These are phyloP conservation scores for Cryptophagus acutangulus DNA, from an alignment of 2,888 invertebrate genomes.

Conservation along the genomic window DNA sequence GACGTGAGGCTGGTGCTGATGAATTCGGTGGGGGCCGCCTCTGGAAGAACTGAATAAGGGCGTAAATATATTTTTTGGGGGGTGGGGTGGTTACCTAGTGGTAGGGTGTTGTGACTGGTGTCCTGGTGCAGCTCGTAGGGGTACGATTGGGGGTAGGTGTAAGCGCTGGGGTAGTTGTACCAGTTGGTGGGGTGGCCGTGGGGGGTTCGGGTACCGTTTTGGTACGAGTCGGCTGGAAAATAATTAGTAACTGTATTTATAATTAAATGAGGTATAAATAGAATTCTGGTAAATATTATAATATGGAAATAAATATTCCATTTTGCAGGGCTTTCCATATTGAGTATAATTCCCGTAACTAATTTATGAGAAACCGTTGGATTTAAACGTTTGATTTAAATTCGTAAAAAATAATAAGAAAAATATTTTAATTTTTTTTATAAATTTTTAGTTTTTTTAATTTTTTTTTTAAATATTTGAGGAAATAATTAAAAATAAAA, in stretches of 20 bases:
- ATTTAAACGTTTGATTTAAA: too few species aligned
- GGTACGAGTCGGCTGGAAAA: constrained; percentile 16
- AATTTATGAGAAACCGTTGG: too few species aligned
- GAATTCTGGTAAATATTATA: too few species aligned
- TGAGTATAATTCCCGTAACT: too few species aligned
- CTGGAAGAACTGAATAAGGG: constrained; percentile 42
- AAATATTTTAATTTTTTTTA: too few species aligned
- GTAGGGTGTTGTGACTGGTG: constrained; percentile 50
- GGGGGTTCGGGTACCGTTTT: constrained; percentile 32
- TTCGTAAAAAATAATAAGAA: too few species aligned
- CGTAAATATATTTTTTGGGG: neutral
- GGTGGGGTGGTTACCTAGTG: constrained; percentile 50
- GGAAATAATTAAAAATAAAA: too few species aligned
- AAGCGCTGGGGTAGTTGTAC: constrained; percentile 47
- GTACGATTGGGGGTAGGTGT: constrained; percentile 51
- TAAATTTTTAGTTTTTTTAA: too few species aligned
- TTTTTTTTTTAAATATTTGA: too few species aligned
- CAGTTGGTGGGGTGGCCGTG: constrained; percentile 37
- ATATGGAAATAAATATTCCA: too few species aligned
- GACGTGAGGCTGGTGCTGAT: constrained; percentile 42
- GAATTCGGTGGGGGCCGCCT: constrained; percentile 40
- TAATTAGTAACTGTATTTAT: neutral
- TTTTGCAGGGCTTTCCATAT: too few species aligned
- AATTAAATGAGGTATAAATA: too few species aligned
- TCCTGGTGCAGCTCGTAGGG: constrained; percentile 52